These are phyloP conservation scores for Euzophera pinguis DNA, from an alignment of 2,888 invertebrate genomes.

Conservation along the genomic window DNA sequence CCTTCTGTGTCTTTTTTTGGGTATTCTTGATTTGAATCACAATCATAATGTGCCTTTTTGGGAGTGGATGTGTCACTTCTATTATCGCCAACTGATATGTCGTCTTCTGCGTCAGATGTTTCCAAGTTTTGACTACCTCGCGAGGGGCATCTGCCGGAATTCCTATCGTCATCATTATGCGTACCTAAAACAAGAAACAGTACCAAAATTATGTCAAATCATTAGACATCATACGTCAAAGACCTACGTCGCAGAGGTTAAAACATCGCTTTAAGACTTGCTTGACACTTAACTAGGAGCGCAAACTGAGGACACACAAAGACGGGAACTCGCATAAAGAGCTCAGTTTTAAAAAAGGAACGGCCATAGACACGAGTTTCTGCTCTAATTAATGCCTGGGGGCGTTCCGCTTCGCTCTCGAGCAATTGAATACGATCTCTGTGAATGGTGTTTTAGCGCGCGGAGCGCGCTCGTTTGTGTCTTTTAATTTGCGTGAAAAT, in stretches of 20 bases:
- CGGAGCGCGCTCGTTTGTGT: conserved; percentile 63
- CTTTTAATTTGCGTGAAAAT: conserved; percentile 79
- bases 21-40: conserved; percentile 30
- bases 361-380: conserved; percentile 68
- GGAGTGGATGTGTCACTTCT: conserved; percentile 64
- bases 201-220: conserved; percentile 16
- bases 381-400: conserved; percentile 79
- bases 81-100: conserved; percentile 70
- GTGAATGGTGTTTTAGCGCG: conserved; percentile 73
- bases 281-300: conserved; percentile 57
- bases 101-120: conserved; percentile 59
- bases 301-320: conserved; percentile 61
- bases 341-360: conserved; percentile 71
- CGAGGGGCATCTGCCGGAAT: conserved; percentile 37
- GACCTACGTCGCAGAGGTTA: conserved; percentile 39
- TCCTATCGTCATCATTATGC: conserved; percentile 44
- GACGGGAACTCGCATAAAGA: conserved; percentile 63
- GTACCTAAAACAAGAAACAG: conserved; percentile 34
- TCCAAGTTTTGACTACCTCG: conserved; percentile 44
- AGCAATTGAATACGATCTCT: conserved; percentile 66
- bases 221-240: conserved; percentile 28
- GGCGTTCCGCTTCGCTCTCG: conserved; percentile 71
- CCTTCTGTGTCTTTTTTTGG: conserved; percentile 46
- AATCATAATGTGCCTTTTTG: conserved; percentile 35
- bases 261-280: conserved; percentile 55